Evolutionary conservation across 2,113 vertebrate genomes (phyloP).

Genomic region (Eclectus roratus): DNA sequence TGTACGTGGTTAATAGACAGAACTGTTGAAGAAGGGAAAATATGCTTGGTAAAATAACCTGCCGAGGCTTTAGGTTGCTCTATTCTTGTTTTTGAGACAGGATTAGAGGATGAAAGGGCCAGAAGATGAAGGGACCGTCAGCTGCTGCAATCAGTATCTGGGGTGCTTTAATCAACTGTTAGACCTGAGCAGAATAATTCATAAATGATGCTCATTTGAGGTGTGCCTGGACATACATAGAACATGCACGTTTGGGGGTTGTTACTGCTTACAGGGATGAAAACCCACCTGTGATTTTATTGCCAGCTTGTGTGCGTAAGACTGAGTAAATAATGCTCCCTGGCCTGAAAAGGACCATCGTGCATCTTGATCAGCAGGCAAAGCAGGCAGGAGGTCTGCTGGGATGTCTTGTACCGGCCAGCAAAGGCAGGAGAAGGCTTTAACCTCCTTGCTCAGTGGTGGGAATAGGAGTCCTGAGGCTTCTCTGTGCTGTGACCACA

Average conservation of each 20-base stretch:
- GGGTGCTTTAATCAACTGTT: not conserved
- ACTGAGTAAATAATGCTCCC: not conserved
- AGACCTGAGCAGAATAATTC: not conserved
- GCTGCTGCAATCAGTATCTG: not conserved
- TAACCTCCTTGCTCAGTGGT: not conserved
- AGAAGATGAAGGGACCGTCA: not conserved
- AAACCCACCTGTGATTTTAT: not conserved
- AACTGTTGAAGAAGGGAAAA: not conserved
- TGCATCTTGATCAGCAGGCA: fast-evolving
- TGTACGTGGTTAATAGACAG: not conserved
- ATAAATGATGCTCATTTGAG: not conserved
- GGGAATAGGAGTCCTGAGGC: not conserved
- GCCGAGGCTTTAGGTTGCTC: not conserved
- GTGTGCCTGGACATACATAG: not conserved
- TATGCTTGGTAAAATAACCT: not conserved
- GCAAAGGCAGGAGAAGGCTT: not conserved
- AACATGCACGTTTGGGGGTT: fast-evolving
- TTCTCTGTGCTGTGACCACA: not conserved
- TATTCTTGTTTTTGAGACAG: not conserved
- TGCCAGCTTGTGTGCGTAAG: not conserved
- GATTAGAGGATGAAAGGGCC: not conserved
- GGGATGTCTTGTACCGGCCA: fast-evolving
- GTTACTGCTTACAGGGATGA: not conserved
- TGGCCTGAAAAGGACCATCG: not conserved
- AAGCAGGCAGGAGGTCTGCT: not conserved